Conservation (phyloP, 2,797 vertebrate genomes). For the Muscicapa striata region DNA sequence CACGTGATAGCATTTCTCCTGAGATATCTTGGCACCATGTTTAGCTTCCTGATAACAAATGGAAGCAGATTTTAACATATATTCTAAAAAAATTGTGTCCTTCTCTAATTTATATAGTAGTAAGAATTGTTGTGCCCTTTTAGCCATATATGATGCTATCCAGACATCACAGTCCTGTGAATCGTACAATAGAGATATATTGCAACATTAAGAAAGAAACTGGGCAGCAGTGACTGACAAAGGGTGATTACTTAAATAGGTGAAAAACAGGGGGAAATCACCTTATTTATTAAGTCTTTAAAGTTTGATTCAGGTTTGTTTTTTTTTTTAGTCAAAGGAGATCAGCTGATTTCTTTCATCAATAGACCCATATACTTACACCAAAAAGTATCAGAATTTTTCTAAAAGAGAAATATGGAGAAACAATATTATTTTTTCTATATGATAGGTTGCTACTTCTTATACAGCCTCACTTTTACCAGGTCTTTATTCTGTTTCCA, state of each 20-base stretch:
- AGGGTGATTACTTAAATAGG: not conserved
- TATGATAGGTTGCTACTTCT: not conserved
- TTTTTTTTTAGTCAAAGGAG: not conserved
- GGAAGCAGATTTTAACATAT: not conserved
- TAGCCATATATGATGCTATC: not conserved
- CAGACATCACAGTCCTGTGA: rapidly evolving
- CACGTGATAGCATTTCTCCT: not conserved
- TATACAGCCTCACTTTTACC: not conserved
- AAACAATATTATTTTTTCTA: not conserved
- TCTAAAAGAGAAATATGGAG: not conserved
- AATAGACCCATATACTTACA: not conserved
- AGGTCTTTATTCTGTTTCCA: not conserved
- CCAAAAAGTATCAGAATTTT: not conserved
- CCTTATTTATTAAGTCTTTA: not conserved
- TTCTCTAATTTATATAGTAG: not conserved
- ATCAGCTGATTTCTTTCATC: not conserved
- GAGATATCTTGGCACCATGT: not conserved
- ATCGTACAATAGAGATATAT: rapidly evolving
- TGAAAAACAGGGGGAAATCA: not conserved
- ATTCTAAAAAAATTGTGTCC: not conserved
- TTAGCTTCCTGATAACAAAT: not conserved
- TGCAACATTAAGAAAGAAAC: not conserved
- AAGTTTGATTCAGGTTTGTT: not conserved
- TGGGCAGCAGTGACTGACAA: not conserved
- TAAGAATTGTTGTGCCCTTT: not conserved